A percentile compares a stretch with the other conserved stretches of the same genome.
Evolutionary conservation across 2,113 vertebrate genomes (phyloP).

Genomic region (rabbit (Oryctolagus cuniculus)): mOryCun1.1 NC_091441.1:91709001-91709500

Average conservation of each 20-base stretch:
- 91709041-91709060: not conserved
- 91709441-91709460: not conserved
- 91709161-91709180: not conserved
- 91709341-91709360: not conserved
- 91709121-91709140: not conserved
- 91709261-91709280: constrained; percentile 7
- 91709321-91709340: not conserved
- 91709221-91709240: not conserved
- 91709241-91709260: constrained; percentile 30
- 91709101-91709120: not conserved
- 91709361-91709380: not conserved
- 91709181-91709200: not conserved
- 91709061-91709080: not conserved
- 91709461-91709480: not conserved
- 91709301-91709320: not conserved
- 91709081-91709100: not conserved
- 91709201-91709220: not conserved
- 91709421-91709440: not conserved
- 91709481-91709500: not conserved
- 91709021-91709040: not conserved
- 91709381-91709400: not conserved
- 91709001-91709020: not conserved
- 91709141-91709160: not conserved
- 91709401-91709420: not conserved
- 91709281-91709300: not conserved